Evolutionary conservation across 1,140 invertebrate genomes (phyloP).

Genomic region (Eulimnadia texana): DNA sequence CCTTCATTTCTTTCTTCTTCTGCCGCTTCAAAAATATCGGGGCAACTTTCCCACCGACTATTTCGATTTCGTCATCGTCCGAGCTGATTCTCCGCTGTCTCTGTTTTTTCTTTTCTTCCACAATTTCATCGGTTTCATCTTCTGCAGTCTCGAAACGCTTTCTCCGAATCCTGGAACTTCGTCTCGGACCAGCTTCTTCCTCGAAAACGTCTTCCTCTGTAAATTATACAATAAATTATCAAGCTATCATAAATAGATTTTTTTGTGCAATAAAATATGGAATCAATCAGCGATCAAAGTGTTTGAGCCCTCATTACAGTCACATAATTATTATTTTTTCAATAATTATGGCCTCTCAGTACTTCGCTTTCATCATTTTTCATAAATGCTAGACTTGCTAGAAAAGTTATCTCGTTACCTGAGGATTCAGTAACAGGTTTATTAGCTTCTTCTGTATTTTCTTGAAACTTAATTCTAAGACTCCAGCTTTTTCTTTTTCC

Average conservation of each 20-base stretch:
- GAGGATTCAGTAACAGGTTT: neutral
- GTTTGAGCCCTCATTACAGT: neutral
- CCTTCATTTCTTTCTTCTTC: neutral
- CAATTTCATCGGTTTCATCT: neutral
- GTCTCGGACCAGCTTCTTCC: neutral
- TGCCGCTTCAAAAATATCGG: slow-evolving; percentile 4
- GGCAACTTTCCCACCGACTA: neutral
- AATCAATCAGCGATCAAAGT: neutral
- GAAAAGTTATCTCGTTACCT: too few relatives aligned
- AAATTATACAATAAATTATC: too few relatives aligned
- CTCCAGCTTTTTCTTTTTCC: neutral
- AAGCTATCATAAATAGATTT: too few relatives aligned
- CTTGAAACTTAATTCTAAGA: neutral
- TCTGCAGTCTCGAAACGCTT: neutral
- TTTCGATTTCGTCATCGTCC: neutral
- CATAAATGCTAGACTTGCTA: too few relatives aligned
- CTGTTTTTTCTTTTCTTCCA: neutral
- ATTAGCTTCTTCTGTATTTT: neutral
- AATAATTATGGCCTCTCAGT: neutral
- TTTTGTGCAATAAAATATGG: too few relatives aligned
- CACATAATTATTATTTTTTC: neutral
- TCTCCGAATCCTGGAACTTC: neutral
- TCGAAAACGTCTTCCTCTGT: neutral
- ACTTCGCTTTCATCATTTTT: neutral
- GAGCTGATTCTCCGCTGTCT: neutral